Base-by-base conservation (phyloP, 2,113 vertebrate species). In the Etheostoma spectabile region DNA sequence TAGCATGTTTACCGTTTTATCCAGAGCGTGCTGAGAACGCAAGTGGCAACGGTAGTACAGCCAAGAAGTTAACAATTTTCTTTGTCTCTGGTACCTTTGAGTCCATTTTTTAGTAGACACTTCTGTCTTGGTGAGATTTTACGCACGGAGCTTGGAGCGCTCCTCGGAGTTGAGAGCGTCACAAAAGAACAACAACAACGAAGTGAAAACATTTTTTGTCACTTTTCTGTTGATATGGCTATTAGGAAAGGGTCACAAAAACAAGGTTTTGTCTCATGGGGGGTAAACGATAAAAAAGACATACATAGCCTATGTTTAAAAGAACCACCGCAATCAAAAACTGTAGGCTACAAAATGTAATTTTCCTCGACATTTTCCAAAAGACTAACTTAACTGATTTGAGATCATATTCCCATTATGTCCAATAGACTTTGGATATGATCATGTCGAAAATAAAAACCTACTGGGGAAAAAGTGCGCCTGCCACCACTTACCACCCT, bases 401-500 rank as follows among this genome's bases (percentile, higher is more conserved):
- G 15, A 66, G 27, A 10, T 67, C 2, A 18, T 27, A 59, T 49
- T 49, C 8, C n/a, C 57, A 49, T 22, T 1, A 42, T 12, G 16
- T 19, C 3, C 27, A 13, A 22, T 1, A 66, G 7, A 21, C 21
- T 56, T 55, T 19, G 2, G 24, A 49, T 52, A 4, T 19, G 19
- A 30, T 61, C 13, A 2, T 62, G 24, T 35, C 53, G n/a, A 59
- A 24, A 76, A 59, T 24, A 46, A 51, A 66, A 21, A 35, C 3
- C 8, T 1, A 38, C 42, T 13, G 56, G 3, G 2, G 18, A 27
- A 27, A 14, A 45, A 78, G 61, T 21, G 33, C 67, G 57, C 49
- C 38, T 63, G 68, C 14, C 22, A 22, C 10, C 49, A 91, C 93
- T 93, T 83, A 95, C 93, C 89, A 86, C 89, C 82, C 87, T 91